Percentiles rank a stretch among this genome's conserved stretches.
These are phyloP conservation scores for Trypoxylon attenuatum DNA, from an alignment of 2,888 invertebrate genomes.

Conservation along the genomic window DNA sequence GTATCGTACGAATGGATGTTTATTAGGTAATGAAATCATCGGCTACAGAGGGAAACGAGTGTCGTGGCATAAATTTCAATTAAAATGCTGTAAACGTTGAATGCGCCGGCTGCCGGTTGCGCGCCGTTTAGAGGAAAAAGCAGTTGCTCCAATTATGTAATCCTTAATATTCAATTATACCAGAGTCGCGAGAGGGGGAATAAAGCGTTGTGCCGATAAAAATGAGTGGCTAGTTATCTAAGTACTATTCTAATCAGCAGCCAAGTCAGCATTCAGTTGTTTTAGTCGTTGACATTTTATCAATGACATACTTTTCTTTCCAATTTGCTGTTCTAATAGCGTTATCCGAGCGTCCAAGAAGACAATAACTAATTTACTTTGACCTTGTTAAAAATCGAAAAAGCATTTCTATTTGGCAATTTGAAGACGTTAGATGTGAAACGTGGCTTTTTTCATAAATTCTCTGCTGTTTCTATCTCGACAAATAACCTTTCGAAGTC, in stretches of 20 bases:
- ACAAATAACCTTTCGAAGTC: neutral
- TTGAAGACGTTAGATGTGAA: too few relatives aligned
- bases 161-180: neutral
- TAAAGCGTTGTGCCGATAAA: constrained; percentile 39
- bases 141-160: neutral
- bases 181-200: neutral
- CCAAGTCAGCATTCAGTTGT: constrained; percentile 22
- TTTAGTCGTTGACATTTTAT: constrained; percentile 31
- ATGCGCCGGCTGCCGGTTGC: neutral
- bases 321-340: constrained; percentile 21
- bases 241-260: constrained; percentile 32
- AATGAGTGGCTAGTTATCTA: constrained; percentile 46
- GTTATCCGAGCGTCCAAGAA: too few relatives aligned
- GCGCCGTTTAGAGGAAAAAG: too few relatives aligned
- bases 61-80: neutral
- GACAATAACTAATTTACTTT: too few relatives aligned
- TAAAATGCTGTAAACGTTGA: neutral
- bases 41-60: neutral
- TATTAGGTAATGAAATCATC: neutral
- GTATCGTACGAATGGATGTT: neutral
- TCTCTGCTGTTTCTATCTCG: too few relatives aligned
- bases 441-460: too few relatives aligned
- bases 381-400: too few relatives aligned
- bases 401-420: too few relatives aligned
- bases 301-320: constrained; percentile 35